Evolutionary conservation across 2,797 vertebrate species (phyloP).

Genomic region (Spinus pinus): DNA sequence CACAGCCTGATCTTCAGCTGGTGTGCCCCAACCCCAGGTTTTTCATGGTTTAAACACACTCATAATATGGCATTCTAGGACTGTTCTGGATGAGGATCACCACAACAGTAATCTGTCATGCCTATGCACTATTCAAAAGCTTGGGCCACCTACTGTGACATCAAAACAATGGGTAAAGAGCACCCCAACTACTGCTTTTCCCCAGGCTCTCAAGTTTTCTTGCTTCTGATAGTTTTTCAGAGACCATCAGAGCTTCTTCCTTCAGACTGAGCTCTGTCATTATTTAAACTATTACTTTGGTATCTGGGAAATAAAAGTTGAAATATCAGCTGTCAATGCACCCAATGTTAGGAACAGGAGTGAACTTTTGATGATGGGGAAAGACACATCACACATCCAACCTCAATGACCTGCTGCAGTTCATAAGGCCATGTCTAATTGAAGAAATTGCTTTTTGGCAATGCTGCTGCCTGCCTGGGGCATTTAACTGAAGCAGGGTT

Average conservation of each 20-base stretch:
- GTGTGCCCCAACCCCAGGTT: not conserved
- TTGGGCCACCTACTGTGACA: not conserved
- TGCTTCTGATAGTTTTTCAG: not conserved
- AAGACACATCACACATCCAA: not conserved
- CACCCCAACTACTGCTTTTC: not conserved
- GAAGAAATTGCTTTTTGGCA: not conserved
- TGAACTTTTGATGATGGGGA: not conserved
- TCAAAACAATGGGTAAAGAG: not conserved
- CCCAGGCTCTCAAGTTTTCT: not conserved
- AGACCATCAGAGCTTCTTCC: not conserved
- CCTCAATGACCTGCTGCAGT: not conserved
- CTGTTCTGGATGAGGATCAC: not conserved
- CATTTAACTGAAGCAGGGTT: not conserved
- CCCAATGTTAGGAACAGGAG: rapidly evolving
- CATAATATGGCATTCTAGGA: not conserved
- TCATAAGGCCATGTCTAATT: not conserved
- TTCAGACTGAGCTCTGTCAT: not conserved
- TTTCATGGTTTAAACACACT: not conserved
- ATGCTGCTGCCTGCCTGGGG: not conserved
- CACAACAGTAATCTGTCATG: not conserved
- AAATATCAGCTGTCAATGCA: not conserved
- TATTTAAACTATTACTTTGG: not conserved
- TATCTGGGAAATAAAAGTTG: not conserved
- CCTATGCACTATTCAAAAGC: not conserved
- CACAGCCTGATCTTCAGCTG: not conserved